Conservation (phyloP, 1,140 invertebrate species). For the Hylaeus anthracinus region DNA sequence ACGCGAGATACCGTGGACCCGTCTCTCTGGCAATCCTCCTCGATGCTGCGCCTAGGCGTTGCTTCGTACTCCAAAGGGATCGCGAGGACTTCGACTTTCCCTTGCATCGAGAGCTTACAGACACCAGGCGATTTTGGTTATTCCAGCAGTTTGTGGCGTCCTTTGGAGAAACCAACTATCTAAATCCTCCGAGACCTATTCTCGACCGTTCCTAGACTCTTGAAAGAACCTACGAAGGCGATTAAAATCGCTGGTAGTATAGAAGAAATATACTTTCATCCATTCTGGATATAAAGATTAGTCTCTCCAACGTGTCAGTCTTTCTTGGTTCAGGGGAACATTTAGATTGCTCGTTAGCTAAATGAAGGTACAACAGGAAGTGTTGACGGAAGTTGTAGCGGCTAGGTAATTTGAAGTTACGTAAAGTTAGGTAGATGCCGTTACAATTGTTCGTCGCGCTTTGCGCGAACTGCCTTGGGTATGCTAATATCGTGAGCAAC, state of each 20-base stretch:
- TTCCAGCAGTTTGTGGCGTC: too few relatives aligned
- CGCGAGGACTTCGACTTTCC: neutral
- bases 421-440: neutral
- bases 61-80: neutral
- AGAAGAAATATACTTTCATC: too few relatives aligned
- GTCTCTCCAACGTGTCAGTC: too few relatives aligned
- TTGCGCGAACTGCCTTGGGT: neutral
- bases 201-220: too few relatives aligned
- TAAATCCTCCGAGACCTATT: too few relatives aligned
- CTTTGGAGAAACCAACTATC: too few relatives aligned
- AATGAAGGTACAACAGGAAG: neutral
- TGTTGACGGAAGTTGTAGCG: neutral
- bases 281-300: too few relatives aligned
- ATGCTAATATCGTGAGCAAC: neutral
- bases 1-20: neutral
- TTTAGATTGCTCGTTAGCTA: conserved; percentile 3
- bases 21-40: neutral
- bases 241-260: too few relatives aligned
- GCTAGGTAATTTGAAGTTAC: neutral
- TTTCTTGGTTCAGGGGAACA: neutral
- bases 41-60: neutral
- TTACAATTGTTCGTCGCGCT: neutral
- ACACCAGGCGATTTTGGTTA: too few relatives aligned
- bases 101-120: too few relatives aligned
- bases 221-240: too few relatives aligned